phyloP scores from a whole-genome alignment of 2,797 vertebrate genomes.

The Acipenser ruthenus region DNA sequence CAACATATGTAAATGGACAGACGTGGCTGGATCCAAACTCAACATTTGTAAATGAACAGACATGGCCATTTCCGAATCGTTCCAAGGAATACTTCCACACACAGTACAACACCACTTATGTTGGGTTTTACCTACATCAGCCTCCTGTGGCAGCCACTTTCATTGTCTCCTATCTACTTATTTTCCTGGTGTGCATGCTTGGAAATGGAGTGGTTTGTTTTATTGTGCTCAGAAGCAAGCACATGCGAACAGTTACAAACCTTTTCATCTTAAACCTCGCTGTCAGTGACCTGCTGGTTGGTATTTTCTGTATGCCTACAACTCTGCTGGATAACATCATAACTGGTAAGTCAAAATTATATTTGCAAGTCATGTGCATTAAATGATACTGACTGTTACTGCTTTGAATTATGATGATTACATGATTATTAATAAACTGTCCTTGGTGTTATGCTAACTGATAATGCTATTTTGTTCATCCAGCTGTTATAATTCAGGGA shows the following conservation, averaged over 20 bases:
- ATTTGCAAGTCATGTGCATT: not conserved
- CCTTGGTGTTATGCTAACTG: too few relatives aligned
- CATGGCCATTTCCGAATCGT: not conserved
- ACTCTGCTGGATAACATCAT: constrained; percentile 88
- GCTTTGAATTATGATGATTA: too few relatives aligned
- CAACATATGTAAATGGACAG: too few relatives aligned
- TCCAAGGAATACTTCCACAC: constrained; percentile 19
- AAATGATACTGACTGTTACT: not conserved
- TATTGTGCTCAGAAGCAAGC: constrained; percentile 67
- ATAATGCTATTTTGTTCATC: too few relatives aligned
- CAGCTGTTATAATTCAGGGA: too few relatives aligned
- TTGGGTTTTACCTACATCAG: constrained; percentile 81
- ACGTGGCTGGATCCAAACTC: constrained; percentile 38
- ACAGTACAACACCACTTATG: constrained; percentile 63
- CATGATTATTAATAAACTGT: too few relatives aligned
- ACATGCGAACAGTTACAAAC: constrained; percentile 83
- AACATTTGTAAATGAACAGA: constrained; percentile 19
- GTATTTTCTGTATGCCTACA: constrained; percentile 90
- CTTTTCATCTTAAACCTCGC: constrained; percentile 89
- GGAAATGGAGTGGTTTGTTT: constrained; percentile 82
- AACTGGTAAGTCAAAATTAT: constrained; percentile 60
- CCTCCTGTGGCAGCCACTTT: constrained; percentile 68
- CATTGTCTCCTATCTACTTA: constrained; percentile 78
- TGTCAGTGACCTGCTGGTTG: constrained; percentile 83
- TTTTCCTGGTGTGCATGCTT: constrained; percentile 83